Percentiles rank a stretch among this genome's conserved stretches.
These are phyloP conservation scores for Nasonia vitripennis DNA, from an alignment of 1,140 invertebrate species.

Conservation along the genomic window DNA sequence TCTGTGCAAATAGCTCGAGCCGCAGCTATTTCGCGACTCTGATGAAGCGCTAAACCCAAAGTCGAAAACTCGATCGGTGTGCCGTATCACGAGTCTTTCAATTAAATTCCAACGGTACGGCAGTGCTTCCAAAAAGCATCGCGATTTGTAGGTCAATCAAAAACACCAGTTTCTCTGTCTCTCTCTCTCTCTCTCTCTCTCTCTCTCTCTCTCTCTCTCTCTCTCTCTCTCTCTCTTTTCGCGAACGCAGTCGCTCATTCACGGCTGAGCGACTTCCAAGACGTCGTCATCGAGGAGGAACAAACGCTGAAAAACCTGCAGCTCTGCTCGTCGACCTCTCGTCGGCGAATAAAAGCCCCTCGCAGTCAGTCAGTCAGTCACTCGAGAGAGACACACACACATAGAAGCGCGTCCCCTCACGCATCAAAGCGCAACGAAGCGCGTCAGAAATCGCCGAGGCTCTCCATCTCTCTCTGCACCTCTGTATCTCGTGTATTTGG, in stretches of 20 bases:
- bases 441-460: constrained; percentile 11
- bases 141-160: not conserved
- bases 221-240: not conserved
- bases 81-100: not conserved
- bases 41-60: no score
- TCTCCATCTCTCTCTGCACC: not conserved
- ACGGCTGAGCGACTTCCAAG: not conserved
- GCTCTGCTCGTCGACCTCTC: no score
- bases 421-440: not conserved
- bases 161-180: not conserved
- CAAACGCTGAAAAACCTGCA: not conserved
- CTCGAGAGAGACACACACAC: not conserved
- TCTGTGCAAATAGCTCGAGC: no score
- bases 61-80: no score
- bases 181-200: not conserved
- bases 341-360: not conserved
- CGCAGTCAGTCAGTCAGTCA: not conserved
- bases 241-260: not conserved
- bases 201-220: not conserved
- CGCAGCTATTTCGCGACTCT: no score
- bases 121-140: not conserved
- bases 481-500: constrained; percentile 11
- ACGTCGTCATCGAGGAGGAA: not conserved
- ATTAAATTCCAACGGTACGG: not conserved
- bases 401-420: not conserved